Percentiles rank a stretch among this genome's conserved stretches.
phyloP scores from a whole-genome alignment of 1,140 invertebrate genomes.

The Melitaea cinxia region DNA sequence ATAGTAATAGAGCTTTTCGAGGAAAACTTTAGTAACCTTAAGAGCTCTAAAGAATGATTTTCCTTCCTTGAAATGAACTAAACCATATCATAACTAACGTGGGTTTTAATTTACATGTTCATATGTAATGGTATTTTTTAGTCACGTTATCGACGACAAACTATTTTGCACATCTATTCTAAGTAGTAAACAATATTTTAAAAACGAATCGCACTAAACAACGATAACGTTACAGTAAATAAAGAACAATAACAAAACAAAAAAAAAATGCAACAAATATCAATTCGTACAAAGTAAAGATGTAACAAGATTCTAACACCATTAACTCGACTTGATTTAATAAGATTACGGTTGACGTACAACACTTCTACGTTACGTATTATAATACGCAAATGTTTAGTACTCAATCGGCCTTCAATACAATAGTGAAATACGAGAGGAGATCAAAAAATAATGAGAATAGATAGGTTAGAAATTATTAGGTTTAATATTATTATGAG shows the following conservation, averaged over 20 bases:
- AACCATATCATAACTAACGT: not conserved
- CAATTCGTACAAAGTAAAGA: not conserved
- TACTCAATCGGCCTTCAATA: too few relatives aligned
- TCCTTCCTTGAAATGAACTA: too few relatives aligned
- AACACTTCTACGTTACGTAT: not conserved
- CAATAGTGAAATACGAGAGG: too few relatives aligned
- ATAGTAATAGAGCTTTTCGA: too few relatives aligned
- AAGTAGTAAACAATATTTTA: not conserved
- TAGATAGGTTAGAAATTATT: too few relatives aligned
- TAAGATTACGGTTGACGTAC: constrained; percentile 24
- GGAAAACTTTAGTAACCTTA: too few relatives aligned
- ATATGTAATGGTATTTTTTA: not conserved
- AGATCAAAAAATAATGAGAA: too few relatives aligned
- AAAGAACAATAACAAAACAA: too few relatives aligned
- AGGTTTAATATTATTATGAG: too few relatives aligned
- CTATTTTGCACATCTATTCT: not conserved
- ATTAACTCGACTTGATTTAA: constrained; percentile 22
- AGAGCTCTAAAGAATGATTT: too few relatives aligned
- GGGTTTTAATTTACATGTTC: not conserved
- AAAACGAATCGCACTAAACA: not conserved
- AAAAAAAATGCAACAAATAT: not conserved
- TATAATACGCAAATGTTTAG: too few relatives aligned
- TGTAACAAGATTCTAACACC: constrained; percentile 2
- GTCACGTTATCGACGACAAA: not conserved
- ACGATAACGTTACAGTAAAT: too few relatives aligned